Percentiles rank a stretch among this genome's conserved stretches.
These are phyloP conservation scores for Peromyscus maniculatus DNA, from an alignment of 2,113 vertebrate genomes.

Conservation along the genomic window DNA sequence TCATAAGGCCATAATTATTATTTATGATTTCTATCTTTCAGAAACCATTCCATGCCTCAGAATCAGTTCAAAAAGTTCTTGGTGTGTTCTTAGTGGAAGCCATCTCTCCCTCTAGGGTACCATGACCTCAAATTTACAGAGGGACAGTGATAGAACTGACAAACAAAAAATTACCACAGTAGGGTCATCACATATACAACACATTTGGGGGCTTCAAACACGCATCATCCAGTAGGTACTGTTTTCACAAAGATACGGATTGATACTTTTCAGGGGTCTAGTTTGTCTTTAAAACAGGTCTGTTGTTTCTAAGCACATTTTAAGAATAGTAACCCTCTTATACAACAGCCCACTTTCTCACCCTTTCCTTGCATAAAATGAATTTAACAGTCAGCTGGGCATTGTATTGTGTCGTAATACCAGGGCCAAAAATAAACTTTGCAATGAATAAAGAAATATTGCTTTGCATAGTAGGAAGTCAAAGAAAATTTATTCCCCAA, in stretches of 20 bases:
- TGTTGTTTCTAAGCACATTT: constrained; percentile 18
- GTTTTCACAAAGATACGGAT: not conserved
- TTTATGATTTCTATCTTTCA: not conserved
- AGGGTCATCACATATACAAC: not conserved
- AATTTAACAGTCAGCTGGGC: not conserved
- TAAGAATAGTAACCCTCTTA: not conserved
- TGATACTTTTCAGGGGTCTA: not conserved
- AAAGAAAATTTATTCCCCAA: not conserved
- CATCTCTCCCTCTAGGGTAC: not conserved
- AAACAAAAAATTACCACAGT: not conserved
- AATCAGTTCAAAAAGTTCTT: not conserved
- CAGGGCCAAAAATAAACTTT: constrained; percentile 19
- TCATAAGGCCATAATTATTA: not conserved
- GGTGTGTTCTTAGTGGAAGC: not conserved
- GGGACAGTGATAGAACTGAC: not conserved
- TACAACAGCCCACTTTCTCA: not conserved
- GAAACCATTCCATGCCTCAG: not conserved
- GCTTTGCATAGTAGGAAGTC: not conserved
- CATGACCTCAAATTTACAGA: not conserved
- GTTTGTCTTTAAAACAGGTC: not conserved
- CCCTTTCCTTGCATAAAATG: not conserved
- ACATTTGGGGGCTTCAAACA: not conserved
- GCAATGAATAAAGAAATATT: constrained; percentile 8
- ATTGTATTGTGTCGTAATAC: not conserved
- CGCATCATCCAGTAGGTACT: not conserved